Conservation (phyloP, 2,888 invertebrate species). For the Cataglyphis cursor region DNA sequence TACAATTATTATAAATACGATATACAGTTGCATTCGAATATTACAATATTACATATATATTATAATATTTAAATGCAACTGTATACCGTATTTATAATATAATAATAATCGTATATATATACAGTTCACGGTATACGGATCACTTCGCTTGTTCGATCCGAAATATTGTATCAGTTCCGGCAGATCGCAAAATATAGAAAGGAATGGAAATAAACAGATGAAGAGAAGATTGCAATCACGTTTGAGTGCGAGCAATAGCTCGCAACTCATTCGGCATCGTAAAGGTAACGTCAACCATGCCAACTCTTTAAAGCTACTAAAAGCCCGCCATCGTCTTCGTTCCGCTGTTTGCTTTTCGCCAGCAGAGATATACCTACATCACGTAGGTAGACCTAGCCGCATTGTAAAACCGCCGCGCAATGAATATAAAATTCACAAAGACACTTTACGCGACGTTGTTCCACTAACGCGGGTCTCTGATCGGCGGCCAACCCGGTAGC, state of each 20-base stretch:
- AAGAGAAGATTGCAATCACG: conserved; percentile 33
- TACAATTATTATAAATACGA: neutral
- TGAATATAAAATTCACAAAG: conserved; percentile 29
- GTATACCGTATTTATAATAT: too few relatives aligned
- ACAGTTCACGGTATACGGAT: neutral
- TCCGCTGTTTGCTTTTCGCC: conserved; percentile 37
- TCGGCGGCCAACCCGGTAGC: neutral
- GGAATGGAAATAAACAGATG: conserved; percentile 15
- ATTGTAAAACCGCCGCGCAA: conserved; percentile 14
- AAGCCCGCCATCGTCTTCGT: conserved; percentile 30
- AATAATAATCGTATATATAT: too few relatives aligned
- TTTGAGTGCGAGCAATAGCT: conserved; percentile 28
- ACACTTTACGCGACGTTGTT: conserved; percentile 36
- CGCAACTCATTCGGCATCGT: neutral
- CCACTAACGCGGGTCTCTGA: conserved; percentile 30
- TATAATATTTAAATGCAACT: too few relatives aligned
- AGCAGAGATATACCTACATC: conserved; percentile 20
- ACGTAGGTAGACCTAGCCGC: neutral
- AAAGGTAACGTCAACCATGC: conserved; percentile 27
- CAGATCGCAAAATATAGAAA: neutral
- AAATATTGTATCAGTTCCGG: conserved; percentile 20
- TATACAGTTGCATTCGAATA: too few relatives aligned
- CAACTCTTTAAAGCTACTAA: conserved; percentile 8
- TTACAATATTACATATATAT: too few relatives aligned
- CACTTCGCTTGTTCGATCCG: conserved; percentile 3